Conservation (phyloP, 1,140 invertebrate genomes). For the Pogonomyrmex californicus region DNA sequence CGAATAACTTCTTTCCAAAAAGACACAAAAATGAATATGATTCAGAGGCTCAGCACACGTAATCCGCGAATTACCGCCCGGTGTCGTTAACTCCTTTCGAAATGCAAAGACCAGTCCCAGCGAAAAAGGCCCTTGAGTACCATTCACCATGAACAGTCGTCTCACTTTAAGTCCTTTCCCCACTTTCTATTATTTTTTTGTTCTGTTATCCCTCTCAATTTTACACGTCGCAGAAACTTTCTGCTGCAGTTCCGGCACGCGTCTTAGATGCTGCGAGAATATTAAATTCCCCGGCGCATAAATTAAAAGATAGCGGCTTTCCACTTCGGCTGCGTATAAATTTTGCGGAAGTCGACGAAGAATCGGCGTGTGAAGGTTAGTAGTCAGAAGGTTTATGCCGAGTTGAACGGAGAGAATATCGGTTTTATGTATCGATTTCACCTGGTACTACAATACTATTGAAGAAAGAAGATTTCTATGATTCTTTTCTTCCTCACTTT, state of each 20-base stretch:
- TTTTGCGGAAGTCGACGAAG: slow-evolving; percentile 69
- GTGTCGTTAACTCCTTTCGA: slow-evolving; percentile 77
- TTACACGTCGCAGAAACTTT: slow-evolving; percentile 65
- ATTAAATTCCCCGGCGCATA: slow-evolving; percentile 85
- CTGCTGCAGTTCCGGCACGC: slow-evolving; percentile 74
- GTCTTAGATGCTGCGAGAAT: slow-evolving; percentile 81
- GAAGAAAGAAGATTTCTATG: slow-evolving; percentile 6
- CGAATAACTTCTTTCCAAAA: slow-evolving; percentile 41
- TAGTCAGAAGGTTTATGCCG: neutral
- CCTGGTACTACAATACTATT: neutral
- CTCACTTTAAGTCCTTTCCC: slow-evolving; percentile 22
- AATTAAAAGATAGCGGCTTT: slow-evolving; percentile 85
- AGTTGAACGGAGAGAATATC: neutral
- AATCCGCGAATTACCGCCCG: slow-evolving; percentile 57
- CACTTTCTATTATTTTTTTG: slow-evolving; percentile 6
- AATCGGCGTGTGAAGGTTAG: slow-evolving; percentile 18
- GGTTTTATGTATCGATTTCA: slow-evolving; percentile 15
- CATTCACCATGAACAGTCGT: slow-evolving; percentile 29
- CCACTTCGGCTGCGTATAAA: slow-evolving; percentile 80
- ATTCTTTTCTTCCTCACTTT: neutral
- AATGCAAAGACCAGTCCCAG: slow-evolving; percentile 74
- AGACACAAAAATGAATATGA: slow-evolving; percentile 25
- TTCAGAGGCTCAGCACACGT: slow-evolving; percentile 17
- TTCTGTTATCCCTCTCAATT: slow-evolving; percentile 48
- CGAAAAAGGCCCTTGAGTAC: slow-evolving; percentile 75